These are phyloP conservation scores for Micromys minutus DNA, from an alignment of 2,113 vertebrate genomes.

Conservation along the genomic window DNA sequence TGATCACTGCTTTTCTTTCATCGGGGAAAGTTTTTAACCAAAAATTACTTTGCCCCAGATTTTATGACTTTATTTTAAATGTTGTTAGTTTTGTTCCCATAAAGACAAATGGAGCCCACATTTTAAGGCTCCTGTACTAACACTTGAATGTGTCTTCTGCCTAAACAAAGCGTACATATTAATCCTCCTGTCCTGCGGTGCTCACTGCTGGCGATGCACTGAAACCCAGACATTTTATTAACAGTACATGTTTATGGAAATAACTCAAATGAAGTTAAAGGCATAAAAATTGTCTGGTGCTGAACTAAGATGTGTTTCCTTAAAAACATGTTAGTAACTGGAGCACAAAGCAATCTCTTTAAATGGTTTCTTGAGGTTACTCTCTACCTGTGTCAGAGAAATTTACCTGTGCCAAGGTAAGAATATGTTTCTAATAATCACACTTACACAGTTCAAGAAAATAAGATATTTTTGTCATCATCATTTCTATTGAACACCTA, in stretches of 20 bases:
- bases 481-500: slow-evolving; percentile 24
- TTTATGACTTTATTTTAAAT: slow-evolving; percentile 59
- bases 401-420: slow-evolving; percentile 37
- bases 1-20: slow-evolving; percentile 42
- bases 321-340: slow-evolving; percentile 73
- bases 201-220: slow-evolving; percentile 81
- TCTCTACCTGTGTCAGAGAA: background rate
- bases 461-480: slow-evolving; percentile 12
- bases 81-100: slow-evolving; percentile 66
- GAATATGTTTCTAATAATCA: slow-evolving; percentile 46
- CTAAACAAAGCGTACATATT: slow-evolving; percentile 82
- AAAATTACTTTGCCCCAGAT: slow-evolving; percentile 45
- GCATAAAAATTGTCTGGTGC: slow-evolving; percentile 50
- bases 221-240: slow-evolving; percentile 81
- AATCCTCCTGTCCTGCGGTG: slow-evolving; percentile 81
- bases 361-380: slow-evolving; percentile 36
- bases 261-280: slow-evolving; percentile 77
- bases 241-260: slow-evolving; percentile 80
- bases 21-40: slow-evolving; percentile 34
- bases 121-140: slow-evolving; percentile 72
- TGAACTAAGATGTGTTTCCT: slow-evolving; percentile 69
- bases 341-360: slow-evolving; percentile 38
- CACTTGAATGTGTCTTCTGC: slow-evolving; percentile 77
- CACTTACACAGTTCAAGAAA: slow-evolving; percentile 37
- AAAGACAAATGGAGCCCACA: slow-evolving; percentile 69